These are phyloP conservation scores for Sardina pilchardus DNA, from an alignment of 2,113 vertebrate species.

Conservation along the genomic window DNA sequence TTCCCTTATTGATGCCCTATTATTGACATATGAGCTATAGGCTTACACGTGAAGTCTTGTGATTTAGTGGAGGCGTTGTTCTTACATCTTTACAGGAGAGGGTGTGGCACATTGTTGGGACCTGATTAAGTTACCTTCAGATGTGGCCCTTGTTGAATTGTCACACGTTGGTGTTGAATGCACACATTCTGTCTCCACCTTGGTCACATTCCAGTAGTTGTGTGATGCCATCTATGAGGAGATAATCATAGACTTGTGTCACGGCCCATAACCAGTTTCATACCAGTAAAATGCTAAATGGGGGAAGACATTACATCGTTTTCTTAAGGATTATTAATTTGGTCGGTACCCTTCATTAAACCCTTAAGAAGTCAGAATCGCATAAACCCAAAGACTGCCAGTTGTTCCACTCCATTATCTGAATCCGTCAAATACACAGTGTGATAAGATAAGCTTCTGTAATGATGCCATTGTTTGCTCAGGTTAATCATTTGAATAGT, in stretches of 20 bases:
- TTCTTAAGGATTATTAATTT: background rate
- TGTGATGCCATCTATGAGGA: background rate
- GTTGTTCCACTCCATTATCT: background rate
- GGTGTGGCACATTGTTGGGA: background rate
- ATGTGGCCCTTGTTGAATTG: background rate
- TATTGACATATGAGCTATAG: background rate
- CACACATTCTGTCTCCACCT: background rate
- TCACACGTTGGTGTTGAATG: background rate
- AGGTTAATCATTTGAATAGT: background rate
- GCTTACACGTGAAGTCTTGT: background rate
- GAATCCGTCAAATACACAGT: background rate
- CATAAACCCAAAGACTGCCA: background rate
- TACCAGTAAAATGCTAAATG: background rate
- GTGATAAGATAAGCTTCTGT: background rate
- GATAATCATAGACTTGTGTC: background rate
- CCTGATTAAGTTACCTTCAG: background rate
- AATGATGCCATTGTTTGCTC: background rate
- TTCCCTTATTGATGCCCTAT: no score
- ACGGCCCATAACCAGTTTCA: no score
- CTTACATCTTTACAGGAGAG: background rate
- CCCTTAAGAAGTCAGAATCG: background rate
- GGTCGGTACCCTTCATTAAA: background rate
- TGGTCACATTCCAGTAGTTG: background rate
- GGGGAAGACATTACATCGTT: background rate
- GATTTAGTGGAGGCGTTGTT: background rate